A percentile compares a stretch with the other conserved stretches of the same genome.
phyloP scores from a whole-genome alignment of 64 coral and sea anemone species.

The Trachythela sp. region DNA sequence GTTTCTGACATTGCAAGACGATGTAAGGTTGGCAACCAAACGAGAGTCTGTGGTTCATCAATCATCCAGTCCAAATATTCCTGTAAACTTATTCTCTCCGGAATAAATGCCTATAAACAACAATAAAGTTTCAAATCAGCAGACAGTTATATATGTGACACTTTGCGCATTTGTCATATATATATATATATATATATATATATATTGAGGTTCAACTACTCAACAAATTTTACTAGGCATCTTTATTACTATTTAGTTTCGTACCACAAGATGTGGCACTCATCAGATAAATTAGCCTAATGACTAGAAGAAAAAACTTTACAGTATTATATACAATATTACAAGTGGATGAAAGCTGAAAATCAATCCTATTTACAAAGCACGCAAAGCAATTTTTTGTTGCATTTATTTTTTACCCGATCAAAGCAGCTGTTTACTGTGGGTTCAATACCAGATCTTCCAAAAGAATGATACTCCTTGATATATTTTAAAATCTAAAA shows the following conservation, averaged over 20 bases:
- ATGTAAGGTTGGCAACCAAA: conserved; percentile 94
- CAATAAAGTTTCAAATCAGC: conserved; percentile 9
- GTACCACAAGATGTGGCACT: no score
- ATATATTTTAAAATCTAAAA: conserved; percentile 87
- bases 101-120: conserved; percentile 24
- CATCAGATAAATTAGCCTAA: no score
- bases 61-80: conserved; percentile 98
- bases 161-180: no score
- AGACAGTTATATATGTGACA: no score
- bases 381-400: background rate
- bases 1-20: conserved; percentile 91
- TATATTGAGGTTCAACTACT: no score
- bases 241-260: no score
- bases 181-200: no score
- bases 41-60: conserved; percentile 93
- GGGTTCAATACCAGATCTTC: conserved; percentile 88
- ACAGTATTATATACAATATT: no score
- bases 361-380: no score
- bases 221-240: no score
- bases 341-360: no score
- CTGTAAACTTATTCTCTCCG: conserved; percentile 59
- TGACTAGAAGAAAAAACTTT: no score
- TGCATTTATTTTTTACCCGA: conserved; percentile 43
- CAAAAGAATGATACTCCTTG: conserved; percentile 68
- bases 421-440: conserved; percentile 93